Evolutionary conservation across 2,888 invertebrate genomes (phyloP), one percentile per base, ranked within the genome.

Genomic region (Listrodromus nycthemerus): DNA sequence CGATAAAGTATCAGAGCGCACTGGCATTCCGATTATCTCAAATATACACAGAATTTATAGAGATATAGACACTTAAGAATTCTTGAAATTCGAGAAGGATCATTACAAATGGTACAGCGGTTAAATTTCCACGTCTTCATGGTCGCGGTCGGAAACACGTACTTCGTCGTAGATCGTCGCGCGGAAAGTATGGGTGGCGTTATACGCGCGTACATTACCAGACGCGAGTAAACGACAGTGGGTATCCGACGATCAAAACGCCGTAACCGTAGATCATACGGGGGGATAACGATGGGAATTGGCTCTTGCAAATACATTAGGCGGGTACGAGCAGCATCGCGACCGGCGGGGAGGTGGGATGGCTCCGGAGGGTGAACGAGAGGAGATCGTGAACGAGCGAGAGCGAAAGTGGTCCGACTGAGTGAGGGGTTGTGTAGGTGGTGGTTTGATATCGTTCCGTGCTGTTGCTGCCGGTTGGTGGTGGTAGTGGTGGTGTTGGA

Each of bases 291-390:
- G 92, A 91, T 89, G 89, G 89, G 90, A 93, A 93, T 92, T 91
- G 92, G 91, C 91, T 92, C 90, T 91, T 91, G 92, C 91, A 91
- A 92, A 92, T 91, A 91, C 92, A 93, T 93, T 93, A 93, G 89
- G 90, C 90, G 88, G 86, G 41, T 41, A 41, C 41, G 41, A 41
- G 41, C 41, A 41, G 41, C 41, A 16, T 16, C 86, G 84, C 87
- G 86, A 80, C 73, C 67, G 79, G 67, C 30, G 58, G 66, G 83
- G 70, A 69, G 70, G 67, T 74, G 79, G 69, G 65, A 45, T 4
- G 82, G 52, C 45, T 30, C 55, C 69, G 33, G 70, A 74, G 41
- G 74, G 75, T 73, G 80, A 69, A 80, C 84, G 83, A 81, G 83
- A 50, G 71, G 81, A 67, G 79, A 71, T 37, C 50, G 58, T 30